Conservation (phyloP, 2,888 invertebrate species). For the Ephialtes manifestator region DNA sequence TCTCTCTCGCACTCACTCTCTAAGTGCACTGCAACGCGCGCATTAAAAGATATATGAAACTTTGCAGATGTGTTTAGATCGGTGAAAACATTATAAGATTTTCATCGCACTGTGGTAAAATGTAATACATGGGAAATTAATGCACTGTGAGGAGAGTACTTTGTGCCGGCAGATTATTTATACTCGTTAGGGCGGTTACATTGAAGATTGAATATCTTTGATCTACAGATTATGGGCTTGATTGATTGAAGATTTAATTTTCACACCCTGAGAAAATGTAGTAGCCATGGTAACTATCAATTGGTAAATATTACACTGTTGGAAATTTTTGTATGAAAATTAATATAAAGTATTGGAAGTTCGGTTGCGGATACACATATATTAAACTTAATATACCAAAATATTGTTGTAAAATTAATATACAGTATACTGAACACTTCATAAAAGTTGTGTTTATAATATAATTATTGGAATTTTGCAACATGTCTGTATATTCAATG, state of each 20-base stretch:
- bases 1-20: not conserved
- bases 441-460: no score
- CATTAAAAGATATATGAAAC: conserved; percentile 27
- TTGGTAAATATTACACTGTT: no score
- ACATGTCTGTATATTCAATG: no score
- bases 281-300: not conserved
- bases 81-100: conserved; percentile 61
- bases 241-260: not conserved
- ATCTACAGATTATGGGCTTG: not conserved
- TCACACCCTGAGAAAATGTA: not conserved
- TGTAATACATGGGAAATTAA: conserved; percentile 60
- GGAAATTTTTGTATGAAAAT: no score
- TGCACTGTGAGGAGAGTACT: conserved; percentile 29
- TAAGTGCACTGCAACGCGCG: not conserved
- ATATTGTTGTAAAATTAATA: no score
- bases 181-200: not conserved
- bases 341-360: no score
- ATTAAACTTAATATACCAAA: no score
- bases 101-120: conserved; percentile 41
- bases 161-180: conserved; percentile 21
- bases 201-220: conserved; percentile 8
- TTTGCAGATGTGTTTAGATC: conserved; percentile 42
- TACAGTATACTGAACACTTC: no score
- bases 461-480: no score
- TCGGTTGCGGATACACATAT: no score